Evolutionary conservation across 2,113 vertebrate genomes (phyloP), one percentile per base, ranked within the genome.

Genomic region (Ptyas mucosa): DNA sequence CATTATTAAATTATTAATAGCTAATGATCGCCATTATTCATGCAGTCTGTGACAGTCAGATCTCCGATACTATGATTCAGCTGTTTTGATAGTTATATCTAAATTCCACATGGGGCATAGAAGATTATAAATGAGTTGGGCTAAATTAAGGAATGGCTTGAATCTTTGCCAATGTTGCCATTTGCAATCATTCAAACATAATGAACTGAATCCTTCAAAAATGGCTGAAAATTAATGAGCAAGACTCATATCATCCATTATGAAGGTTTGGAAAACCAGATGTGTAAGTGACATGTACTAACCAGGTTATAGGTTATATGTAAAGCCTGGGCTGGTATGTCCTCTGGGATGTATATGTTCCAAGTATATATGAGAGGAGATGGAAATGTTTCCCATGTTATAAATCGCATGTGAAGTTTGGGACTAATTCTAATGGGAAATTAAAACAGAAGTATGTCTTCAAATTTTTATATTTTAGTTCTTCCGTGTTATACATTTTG

Each of bases 91-190:
- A 92, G 85, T 92, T 87, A 91, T 52, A 91, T 51, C 55, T 49
- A 87, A 87, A 58, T 91, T 91, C 91, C 91, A 92, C 85, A 92
- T 9, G 85, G 55, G 85, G 91, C 91, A 64, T n/a, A 92, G 55
- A 91, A 87, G 46, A 92, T 87, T 92, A 61, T 43, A 58, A 87
- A 87, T 92, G 55, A 88, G 3, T 52, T 34, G 46, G 55, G 39
- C 29, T 87, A 87, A 91, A 91, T 87, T 34, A 91, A 91, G 43
- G 23, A 61, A 81, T 92, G 55, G 43, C 6, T 51, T 87, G 91
- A 88, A 51, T 52, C 46, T 52, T 61, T 64, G 55, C 51, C 90
- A 91, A n/a, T 43, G 39, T 91, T 85, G 52, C 55, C 55, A 87
- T 92, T 87, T 87, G 52, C n/a, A 61, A 34, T 53, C 11, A 51